Percentiles rank a stretch among this genome's conserved stretches.
These are phyloP conservation scores for Petrophora chlorosata DNA, from an alignment of 2,888 invertebrate species.

Conservation along the genomic window DNA sequence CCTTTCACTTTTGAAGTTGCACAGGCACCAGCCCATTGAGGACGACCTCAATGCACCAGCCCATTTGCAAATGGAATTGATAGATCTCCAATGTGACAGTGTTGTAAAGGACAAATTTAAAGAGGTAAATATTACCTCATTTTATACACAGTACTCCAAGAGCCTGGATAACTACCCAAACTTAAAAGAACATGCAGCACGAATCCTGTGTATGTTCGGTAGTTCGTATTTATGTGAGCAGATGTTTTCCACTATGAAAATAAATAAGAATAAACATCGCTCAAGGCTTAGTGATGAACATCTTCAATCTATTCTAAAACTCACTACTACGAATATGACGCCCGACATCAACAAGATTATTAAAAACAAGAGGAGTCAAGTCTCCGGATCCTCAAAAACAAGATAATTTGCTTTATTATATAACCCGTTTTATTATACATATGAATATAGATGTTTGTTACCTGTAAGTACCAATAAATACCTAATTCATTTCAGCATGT, in stretches of 20 bases:
- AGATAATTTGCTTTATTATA: too few relatives aligned
- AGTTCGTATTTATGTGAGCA: too few relatives aligned
- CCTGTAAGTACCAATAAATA: too few relatives aligned
- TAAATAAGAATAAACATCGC: slow-evolving; percentile 5
- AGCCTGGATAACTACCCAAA: background rate
- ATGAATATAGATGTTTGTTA: too few relatives aligned
- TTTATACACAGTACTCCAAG: slow-evolving; percentile 1
- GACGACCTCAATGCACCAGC: too few relatives aligned
- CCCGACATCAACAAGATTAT: too few relatives aligned
- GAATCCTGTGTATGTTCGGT: too few relatives aligned
- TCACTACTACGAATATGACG: slow-evolving; percentile 1
- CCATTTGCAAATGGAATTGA: background rate
- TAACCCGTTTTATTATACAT: too few relatives aligned
- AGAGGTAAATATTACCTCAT: background rate
- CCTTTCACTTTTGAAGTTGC: background rate
- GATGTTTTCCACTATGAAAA: background rate
- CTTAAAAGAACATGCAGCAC: too few relatives aligned
- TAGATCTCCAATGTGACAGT: background rate
- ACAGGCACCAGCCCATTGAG: background rate
- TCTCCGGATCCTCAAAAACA: too few relatives aligned
- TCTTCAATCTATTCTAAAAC: background rate
- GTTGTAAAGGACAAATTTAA: background rate
- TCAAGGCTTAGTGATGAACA: background rate
- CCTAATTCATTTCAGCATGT: too few relatives aligned
- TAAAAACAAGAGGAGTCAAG: too few relatives aligned